phyloP scores from a whole-genome alignment of 2,113 vertebrate species.

The Scophthalmus maximus region DNA sequence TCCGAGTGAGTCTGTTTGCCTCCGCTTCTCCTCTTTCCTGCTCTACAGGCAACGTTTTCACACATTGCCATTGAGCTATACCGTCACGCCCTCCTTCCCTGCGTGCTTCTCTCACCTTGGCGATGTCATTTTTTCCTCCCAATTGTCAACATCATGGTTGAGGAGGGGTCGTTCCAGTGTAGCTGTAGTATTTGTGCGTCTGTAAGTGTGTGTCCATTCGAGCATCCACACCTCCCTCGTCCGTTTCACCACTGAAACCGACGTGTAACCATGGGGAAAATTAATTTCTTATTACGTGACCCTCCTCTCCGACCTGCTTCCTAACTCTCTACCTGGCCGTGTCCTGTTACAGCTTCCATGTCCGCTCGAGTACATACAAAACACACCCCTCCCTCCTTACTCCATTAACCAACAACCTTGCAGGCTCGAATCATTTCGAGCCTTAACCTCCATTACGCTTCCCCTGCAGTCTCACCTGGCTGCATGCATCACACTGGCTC shows the following conservation, averaged over 20 bases:
- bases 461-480: constrained; percentile 48
- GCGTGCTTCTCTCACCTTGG: constrained; percentile 3
- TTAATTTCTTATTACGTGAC: constrained; percentile 55
- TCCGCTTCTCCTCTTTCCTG: too few relatives aligned
- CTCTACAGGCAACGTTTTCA: neutral
- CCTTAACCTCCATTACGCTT: constrained; percentile 40
- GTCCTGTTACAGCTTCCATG: constrained; percentile 13
- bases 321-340: constrained; percentile 14
- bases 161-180: constrained; percentile 13
- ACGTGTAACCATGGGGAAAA: constrained; percentile 71
- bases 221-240: constrained; percentile 15
- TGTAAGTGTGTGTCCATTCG: constrained; percentile 23
- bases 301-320: constrained; percentile 18
- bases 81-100: neutral
- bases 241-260: constrained; percentile 21
- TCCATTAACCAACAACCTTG: constrained; percentile 22
- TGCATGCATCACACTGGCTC: constrained; percentile 33
- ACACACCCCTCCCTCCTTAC: neutral
- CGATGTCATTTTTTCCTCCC: constrained; percentile 21
- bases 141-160: constrained; percentile 24
- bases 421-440: neutral
- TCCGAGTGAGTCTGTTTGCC: too few relatives aligned
- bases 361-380: neutral
- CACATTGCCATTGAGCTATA: constrained; percentile 3
- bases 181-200: too few relatives aligned